Conservation (phyloP, 2,797 vertebrate genomes). For the Spatula versicolor region DNA sequence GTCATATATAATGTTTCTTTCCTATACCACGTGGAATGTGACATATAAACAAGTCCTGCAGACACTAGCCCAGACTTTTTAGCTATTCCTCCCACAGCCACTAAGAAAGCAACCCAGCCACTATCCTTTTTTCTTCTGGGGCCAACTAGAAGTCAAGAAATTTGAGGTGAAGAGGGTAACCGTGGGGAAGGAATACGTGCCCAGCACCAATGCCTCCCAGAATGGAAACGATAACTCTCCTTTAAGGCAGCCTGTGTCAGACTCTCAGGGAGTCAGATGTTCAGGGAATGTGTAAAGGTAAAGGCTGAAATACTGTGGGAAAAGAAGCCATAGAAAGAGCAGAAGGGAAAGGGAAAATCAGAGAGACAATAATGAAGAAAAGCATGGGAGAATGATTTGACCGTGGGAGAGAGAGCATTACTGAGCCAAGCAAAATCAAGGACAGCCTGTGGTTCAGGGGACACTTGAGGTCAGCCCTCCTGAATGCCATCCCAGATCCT, state of each 20-base stretch:
- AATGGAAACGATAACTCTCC: neutral
- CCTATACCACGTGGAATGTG: neutral
- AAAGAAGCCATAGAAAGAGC: neutral
- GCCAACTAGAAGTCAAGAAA: slow-evolving; percentile 16
- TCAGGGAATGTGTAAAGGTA: neutral
- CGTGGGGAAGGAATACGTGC: neutral
- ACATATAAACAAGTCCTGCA: slow-evolving; percentile 17
- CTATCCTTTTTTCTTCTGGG: neutral
- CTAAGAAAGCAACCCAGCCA: neutral
- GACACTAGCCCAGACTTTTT: neutral
- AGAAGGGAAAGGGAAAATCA: neutral
- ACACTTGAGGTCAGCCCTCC: slow-evolving; percentile 8
- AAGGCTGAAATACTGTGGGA: neutral
- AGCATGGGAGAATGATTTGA: neutral
- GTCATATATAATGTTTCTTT: slow-evolving; percentile 23
- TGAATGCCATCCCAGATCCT: neutral
- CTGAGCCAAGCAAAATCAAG: neutral
- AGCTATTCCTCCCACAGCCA: slow-evolving; percentile 14
- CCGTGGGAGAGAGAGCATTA: neutral
- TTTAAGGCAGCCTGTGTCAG: neutral
- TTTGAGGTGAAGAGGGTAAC: neutral
- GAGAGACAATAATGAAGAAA: neutral
- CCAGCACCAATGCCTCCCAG: neutral
- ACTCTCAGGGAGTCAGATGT: neutral
- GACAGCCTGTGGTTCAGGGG: neutral